phyloP scores from a whole-genome alignment of 53 echinoderm and acorn worm genomes.

The Hippasteria phrygiana region DNA sequence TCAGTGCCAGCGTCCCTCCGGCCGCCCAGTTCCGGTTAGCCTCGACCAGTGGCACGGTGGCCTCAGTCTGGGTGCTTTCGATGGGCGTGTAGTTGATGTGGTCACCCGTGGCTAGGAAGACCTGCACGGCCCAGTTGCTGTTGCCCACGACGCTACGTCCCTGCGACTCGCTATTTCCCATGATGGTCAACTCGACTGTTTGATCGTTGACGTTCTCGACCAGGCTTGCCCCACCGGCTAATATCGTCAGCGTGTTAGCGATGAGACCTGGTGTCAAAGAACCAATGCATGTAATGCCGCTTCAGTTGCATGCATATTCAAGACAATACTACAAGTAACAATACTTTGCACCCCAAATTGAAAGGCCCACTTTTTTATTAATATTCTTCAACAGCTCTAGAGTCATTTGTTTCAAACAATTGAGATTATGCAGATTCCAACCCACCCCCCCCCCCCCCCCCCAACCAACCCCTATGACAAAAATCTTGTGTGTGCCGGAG shows the following conservation, averaged over 20 bases:
- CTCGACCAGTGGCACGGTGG: background rate
- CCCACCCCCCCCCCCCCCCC: no score
- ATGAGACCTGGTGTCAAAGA: constrained; percentile 12
- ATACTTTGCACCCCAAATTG: no score
- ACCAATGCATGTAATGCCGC: background rate
- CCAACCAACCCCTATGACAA: no score
- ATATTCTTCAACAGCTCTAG: no score
- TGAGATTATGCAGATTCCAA: no score
- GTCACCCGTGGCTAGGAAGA: constrained; percentile 25
- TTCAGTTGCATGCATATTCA: no score
- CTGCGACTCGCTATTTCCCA: constrained; percentile 44
- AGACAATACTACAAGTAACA: no score
- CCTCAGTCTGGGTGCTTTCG: background rate
- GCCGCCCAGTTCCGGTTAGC: background rate
- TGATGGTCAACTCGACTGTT: background rate
- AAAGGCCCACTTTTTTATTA: no score
- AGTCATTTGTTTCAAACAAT: no score
- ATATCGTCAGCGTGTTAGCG: background rate
- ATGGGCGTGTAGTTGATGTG: background rate
- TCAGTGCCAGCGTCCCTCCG: constrained; percentile 9
- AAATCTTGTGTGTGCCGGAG: no score
- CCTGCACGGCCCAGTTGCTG: constrained; percentile 39
- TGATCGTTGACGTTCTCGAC: constrained; percentile 39
- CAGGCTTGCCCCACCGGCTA: background rate
- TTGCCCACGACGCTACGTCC: constrained; percentile 20